Base-by-base conservation (phyloP, 2,797 vertebrate species). In the Synanceia verrucosa region DNA sequence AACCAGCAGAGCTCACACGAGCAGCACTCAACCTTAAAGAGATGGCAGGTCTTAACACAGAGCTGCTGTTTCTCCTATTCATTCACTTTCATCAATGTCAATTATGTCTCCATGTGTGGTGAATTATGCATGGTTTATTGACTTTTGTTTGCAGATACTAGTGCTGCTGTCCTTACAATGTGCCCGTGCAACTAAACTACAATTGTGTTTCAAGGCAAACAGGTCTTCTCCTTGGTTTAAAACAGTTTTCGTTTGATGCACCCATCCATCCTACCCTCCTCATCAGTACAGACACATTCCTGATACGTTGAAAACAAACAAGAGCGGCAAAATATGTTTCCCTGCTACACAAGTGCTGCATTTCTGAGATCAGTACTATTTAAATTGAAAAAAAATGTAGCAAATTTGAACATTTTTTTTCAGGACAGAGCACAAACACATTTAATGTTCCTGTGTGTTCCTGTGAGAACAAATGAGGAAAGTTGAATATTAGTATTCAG, bases 1-100 rank as follows among this genome's bases (percentile, higher is more conserved):
- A 80, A 63, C 50, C 6, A 16, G 58, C 47, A 10, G 14, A 33
- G 56, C 58, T 56, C 55, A 19, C 31, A 28, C 51, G 21, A 77
- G 58, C 50, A 28, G 43, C 47, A 28, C 18, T 31, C n/a, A 33
- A 4, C 46, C 48, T 44, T 2, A 18, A 56, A 64, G 43, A 36
- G 13, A 62, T 11, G 19, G 14, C 34, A 4, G 41, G 4, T 41
- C 31, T 3, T 11, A 64, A 70, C 28, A 9, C 19, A 36, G 4
- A 9, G 29, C 23, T 16, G 0, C 5, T n/a, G 16, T 16, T 48
- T 23, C 2, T 53, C 12, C 14, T 23, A 6, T 19, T 28, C 4
- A 41, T 53, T 52, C 23, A 29, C 23, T 55, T 26, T 55, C 2
- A 39, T 60, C 44, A 26, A 29, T 39, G 39, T 33, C 28, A 58